Conservation (phyloP, 2,113 vertebrate genomes). For the Platysternon megacephalum region DNA sequence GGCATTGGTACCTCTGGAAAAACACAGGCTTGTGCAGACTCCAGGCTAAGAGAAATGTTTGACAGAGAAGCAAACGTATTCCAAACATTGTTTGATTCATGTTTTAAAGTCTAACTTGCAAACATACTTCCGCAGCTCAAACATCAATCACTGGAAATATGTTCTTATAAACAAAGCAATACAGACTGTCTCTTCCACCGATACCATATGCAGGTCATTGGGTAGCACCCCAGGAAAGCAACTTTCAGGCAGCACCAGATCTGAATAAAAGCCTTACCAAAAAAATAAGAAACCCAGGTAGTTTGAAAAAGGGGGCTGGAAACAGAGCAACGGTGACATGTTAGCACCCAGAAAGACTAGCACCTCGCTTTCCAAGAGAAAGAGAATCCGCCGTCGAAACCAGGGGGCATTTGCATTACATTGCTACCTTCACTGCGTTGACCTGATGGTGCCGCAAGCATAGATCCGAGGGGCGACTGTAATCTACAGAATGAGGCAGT, state of each 20-base stretch:
- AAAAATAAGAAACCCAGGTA: conserved; percentile 20
- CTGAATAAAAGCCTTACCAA: background rate
- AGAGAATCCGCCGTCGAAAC: accelerated
- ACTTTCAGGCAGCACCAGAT: background rate
- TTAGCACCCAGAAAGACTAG: background rate
- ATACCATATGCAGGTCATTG: conserved; percentile 48
- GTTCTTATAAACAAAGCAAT: conserved; percentile 82
- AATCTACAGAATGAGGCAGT: accelerated
- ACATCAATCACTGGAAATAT: conserved; percentile 82
- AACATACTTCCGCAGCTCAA: conserved; percentile 75
- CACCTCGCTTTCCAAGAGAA: background rate
- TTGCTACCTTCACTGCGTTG: accelerated
- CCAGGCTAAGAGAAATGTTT: conserved; percentile 77
- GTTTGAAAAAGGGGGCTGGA: background rate
- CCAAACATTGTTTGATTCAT: conserved; percentile 85
- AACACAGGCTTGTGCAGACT: conserved; percentile 73
- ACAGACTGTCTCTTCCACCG: conserved; percentile 75
- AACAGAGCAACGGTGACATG: background rate
- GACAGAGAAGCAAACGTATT: conserved; percentile 77
- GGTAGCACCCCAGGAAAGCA: conserved; percentile 43
- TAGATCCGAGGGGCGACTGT: accelerated
- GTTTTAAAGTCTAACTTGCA: conserved; percentile 78
- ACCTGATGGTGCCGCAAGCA: accelerated
- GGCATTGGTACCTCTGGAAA: conserved; percentile 63
- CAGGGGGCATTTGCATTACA: background rate